phyloP scores from a whole-genome alignment of 2,888 invertebrate genomes.

The Pristionchus japonicus region DNA sequence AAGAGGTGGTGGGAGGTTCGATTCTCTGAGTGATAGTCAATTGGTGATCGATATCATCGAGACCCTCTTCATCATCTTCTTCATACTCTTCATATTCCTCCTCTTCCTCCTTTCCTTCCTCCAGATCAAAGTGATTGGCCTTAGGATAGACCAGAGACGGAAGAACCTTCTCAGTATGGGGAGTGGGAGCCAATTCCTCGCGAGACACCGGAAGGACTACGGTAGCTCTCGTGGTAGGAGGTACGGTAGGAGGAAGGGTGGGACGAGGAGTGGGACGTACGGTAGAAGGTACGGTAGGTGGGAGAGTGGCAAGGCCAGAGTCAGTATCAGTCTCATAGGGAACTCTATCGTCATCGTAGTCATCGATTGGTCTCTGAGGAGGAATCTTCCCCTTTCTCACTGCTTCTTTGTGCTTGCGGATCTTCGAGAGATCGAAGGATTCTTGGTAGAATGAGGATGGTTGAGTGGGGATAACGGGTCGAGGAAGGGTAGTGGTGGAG shows the following conservation, averaged over 20 bases:
- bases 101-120: constrained; percentile 50
- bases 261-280: neutral
- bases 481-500: neutral
- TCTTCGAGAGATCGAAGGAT: constrained; percentile 19
- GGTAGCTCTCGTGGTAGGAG: neutral
- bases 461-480: neutral
- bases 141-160: neutral
- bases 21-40: constrained; percentile 20
- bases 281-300: neutral
- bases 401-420: constrained; percentile 15
- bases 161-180: neutral
- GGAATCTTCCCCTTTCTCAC: constrained; percentile 6
- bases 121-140: neutral
- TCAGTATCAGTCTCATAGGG: neutral
- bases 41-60: constrained; percentile 14
- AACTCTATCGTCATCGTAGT: neutral
- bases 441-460: constrained; percentile 30
- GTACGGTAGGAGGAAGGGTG: neutral
- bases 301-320: neutral
- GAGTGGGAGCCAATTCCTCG: constrained; percentile 15
- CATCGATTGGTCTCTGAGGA: constrained; percentile 24
- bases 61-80: constrained; percentile 57
- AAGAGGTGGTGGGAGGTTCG: neutral
- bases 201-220: constrained; percentile 13
- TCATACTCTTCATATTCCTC: no score